phyloP scores from a whole-genome alignment of 1,140 invertebrate species.

The Brachionus rubens region DNA sequence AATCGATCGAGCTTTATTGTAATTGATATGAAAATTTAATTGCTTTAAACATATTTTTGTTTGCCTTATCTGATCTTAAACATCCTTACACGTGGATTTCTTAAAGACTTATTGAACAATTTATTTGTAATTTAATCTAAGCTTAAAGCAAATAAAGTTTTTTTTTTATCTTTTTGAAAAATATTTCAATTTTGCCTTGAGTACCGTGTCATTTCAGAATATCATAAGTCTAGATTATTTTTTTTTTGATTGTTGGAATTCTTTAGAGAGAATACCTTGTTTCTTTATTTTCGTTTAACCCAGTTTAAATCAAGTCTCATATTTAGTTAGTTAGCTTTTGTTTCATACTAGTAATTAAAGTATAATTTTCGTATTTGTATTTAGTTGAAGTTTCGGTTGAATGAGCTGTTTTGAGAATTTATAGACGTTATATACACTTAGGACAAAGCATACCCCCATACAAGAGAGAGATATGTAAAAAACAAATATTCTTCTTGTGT shows the following conservation, averaged over 20 bases:
- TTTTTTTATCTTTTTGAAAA: too few relatives aligned
- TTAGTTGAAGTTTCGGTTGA: slow-evolving; percentile 14
- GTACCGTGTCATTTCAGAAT: too few relatives aligned
- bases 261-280: slow-evolving; percentile 15
- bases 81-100: background rate
- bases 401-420: slow-evolving; percentile 21
- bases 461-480: slow-evolving; percentile 6
- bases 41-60: too few relatives aligned
- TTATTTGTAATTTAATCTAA: slow-evolving; percentile 23
- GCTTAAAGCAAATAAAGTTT: slow-evolving; percentile 27
- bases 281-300: background rate
- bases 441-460: too few relatives aligned
- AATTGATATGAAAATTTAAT: too few relatives aligned
- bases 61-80: too few relatives aligned
- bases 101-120: background rate
- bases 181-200: too few relatives aligned
- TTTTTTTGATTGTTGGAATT: slow-evolving; percentile 25
- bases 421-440: slow-evolving; percentile 38
- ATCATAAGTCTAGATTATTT: too few relatives aligned
- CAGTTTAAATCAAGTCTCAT: slow-evolving; percentile 23
- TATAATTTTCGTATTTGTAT: slow-evolving; percentile 25
- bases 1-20: too few relatives aligned
- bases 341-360: slow-evolving; percentile 18
- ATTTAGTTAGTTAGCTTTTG: background rate
- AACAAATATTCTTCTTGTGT: background rate